Conservation (phyloP, 2,113 vertebrate species). For the Vireo altiloquus region DNA sequence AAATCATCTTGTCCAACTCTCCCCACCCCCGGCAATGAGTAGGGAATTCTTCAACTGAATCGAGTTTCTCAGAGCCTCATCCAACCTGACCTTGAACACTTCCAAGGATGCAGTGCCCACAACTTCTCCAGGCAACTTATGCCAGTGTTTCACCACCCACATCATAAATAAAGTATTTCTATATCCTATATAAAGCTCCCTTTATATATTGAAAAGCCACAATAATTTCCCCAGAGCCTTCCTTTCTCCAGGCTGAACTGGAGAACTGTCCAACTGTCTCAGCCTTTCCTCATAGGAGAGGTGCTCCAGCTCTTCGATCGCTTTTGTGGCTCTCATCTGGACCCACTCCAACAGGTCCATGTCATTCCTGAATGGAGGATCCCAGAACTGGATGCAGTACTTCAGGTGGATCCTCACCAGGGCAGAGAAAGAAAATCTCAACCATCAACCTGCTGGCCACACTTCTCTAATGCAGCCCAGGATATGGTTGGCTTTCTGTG, state of each 20-base stretch:
- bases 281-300: not conserved
- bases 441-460: not conserved
- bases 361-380: too few species aligned
- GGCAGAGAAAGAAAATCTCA: not conserved
- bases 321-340: not conserved
- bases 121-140: not conserved
- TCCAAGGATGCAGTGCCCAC: rapidly evolving
- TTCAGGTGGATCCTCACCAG: not conserved
- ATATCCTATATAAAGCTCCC: not conserved
- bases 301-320: not conserved
- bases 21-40: rapidly evolving
- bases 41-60: not conserved
- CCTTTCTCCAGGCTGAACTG: not conserved
- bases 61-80: not conserved
- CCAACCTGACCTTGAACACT: not conserved
- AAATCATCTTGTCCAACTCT: not conserved
- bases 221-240: not conserved
- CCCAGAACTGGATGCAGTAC: not conserved
- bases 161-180: not conserved
- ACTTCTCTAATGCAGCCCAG: not conserved
- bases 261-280: not conserved
- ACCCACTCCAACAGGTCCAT: not conserved
- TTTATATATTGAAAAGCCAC: not conserved
- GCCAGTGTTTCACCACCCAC: not conserved
- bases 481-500: not conserved